These are phyloP conservation scores for Eupithecia inturbata DNA, from an alignment of 2,888 invertebrate species.

Conservation along the genomic window DNA sequence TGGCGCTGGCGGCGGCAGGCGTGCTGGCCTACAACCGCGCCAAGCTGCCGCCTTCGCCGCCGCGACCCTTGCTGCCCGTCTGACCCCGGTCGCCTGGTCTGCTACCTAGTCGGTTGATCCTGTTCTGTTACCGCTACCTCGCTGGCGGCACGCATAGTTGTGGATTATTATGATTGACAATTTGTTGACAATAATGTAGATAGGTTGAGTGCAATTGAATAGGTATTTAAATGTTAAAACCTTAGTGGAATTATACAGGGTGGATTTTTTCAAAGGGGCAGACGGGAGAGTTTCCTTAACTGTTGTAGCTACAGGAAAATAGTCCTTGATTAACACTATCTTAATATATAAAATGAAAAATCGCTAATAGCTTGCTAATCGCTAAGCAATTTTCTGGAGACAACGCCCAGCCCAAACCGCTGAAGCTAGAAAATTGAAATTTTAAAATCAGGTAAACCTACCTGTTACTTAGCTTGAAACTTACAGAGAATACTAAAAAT, in stretches of 20 bases:
- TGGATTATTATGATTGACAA: not conserved
- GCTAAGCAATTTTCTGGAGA: no score
- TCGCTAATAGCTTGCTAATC: no score
- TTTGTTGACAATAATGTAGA: not conserved
- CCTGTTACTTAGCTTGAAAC: no score
- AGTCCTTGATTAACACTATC: no score
- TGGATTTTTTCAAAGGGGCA: no score
- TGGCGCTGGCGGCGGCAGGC: slow-evolving; percentile 94
- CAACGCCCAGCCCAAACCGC: no score
- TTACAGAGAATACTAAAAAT: no score
- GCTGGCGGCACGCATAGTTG: not conserved
- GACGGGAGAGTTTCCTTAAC: no score
- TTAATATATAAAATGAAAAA: no score
- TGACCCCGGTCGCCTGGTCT: slow-evolving; percentile 46
- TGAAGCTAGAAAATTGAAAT: no score
- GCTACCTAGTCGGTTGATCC: not conserved
- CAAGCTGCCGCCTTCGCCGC: slow-evolving; percentile 46
- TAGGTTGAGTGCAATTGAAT: not conserved
- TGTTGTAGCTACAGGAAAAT: no score
- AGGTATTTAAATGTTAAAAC: not conserved
- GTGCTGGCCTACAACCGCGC: slow-evolving; percentile 93
- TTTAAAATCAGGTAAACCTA: no score
- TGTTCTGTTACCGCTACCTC: not conserved
- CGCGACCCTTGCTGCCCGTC: slow-evolving; percentile 56
- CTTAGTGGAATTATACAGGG: not conserved